Evolutionary conservation across 1,140 invertebrate genomes (phyloP).

Genomic region (Homalodisca vitripennis): DNA sequence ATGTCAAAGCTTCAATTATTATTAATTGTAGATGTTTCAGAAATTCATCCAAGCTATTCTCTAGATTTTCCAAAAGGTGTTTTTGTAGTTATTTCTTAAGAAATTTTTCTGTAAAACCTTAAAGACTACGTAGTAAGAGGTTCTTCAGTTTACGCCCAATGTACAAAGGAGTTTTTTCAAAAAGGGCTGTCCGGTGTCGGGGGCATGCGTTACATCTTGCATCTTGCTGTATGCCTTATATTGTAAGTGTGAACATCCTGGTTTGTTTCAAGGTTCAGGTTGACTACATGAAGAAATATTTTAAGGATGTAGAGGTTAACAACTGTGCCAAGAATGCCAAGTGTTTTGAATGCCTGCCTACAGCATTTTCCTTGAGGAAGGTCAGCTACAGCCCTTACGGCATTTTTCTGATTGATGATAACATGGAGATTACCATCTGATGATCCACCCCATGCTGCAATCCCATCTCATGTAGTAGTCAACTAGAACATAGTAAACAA

Average conservation of each 20-base stretch:
- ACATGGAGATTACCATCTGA: too few species aligned
- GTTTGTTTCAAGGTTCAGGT: too few species aligned
- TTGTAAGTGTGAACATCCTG: background rate
- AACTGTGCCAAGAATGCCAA: background rate
- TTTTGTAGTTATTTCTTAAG: background rate
- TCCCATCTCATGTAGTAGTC: background rate
- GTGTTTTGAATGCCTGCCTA: background rate
- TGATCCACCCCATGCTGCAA: background rate
- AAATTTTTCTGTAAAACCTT: background rate
- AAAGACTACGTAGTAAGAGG: too few species aligned
- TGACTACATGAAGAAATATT: too few species aligned
- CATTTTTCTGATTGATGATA: too few species aligned
- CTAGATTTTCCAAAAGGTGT: too few species aligned
- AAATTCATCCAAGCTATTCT: background rate
- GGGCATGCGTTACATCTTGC: background rate
- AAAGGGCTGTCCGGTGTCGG: background rate
- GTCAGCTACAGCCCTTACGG: background rate
- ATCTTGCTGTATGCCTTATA: background rate
- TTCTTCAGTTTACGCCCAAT: too few species aligned
- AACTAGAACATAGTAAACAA: too few species aligned
- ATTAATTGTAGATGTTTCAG: too few species aligned
- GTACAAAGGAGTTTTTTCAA: background rate
- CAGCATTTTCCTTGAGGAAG: background rate
- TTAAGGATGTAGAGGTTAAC: too few species aligned
- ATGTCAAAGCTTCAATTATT: too few species aligned